These are phyloP conservation scores for Olivierus martensii DNA, from an alignment of 1,140 invertebrate species.

Conservation along the genomic window DNA sequence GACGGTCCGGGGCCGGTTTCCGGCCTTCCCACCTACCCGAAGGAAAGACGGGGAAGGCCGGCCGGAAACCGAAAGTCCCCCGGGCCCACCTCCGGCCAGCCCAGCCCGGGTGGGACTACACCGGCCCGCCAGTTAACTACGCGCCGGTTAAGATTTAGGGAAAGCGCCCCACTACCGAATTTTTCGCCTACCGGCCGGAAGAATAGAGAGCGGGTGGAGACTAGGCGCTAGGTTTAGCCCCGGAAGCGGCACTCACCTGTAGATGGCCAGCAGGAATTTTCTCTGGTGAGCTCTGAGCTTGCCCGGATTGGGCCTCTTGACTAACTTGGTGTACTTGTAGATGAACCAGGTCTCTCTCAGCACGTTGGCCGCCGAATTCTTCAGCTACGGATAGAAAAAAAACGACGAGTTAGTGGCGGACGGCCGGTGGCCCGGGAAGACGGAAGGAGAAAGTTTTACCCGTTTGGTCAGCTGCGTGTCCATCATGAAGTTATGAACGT, in stretches of 20 bases:
- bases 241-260: slow-evolving; percentile 86
- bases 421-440: background rate
- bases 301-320: slow-evolving; percentile 89
- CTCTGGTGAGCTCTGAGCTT: slow-evolving; percentile 94
- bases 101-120: too few species aligned
- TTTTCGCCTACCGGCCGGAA: too few species aligned
- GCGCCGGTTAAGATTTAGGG: too few species aligned
- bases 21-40: too few species aligned
- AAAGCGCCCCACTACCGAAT: too few species aligned
- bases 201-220: too few species aligned
- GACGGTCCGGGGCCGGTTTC: too few species aligned
- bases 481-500: slow-evolving; percentile 99
- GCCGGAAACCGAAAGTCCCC: too few species aligned
- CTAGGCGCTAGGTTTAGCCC: too few species aligned
- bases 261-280: slow-evolving; percentile 98
- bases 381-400: slow-evolving; percentile 72
- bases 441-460: slow-evolving; percentile 44
- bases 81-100: too few species aligned
- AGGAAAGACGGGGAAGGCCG: too few species aligned
- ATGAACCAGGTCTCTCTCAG: slow-evolving; percentile 99
- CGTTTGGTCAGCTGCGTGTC: slow-evolving; percentile 98
- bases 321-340: slow-evolving; percentile 97
- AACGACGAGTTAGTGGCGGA: slow-evolving; percentile 18
- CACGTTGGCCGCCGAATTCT: slow-evolving; percentile 98
- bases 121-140: too few species aligned